Percentiles rank a stretch among this genome's conserved stretches.
Evolutionary conservation across 2,797 vertebrate species (phyloP).

Genomic region (Atherinosoma microstoma): DNA sequence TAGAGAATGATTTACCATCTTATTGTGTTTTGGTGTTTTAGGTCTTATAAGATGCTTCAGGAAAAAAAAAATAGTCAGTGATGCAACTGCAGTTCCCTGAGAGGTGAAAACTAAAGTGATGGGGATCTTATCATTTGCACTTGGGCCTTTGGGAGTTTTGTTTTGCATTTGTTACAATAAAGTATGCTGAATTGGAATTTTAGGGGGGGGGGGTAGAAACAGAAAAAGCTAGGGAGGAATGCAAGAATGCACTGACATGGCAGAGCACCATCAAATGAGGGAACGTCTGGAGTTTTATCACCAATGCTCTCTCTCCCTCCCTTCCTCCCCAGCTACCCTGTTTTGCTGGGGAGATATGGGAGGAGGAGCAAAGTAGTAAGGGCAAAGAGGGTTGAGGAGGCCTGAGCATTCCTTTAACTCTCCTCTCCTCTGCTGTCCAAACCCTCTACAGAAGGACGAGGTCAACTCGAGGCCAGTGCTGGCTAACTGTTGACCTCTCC

Average conservation of each 20-base stretch:
- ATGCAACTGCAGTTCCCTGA: not conserved
- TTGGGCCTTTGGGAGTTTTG: not conserved
- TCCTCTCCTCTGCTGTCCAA: constrained; percentile 80
- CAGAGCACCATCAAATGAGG: constrained; percentile 93
- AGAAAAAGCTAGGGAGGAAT: constrained; percentile 73
- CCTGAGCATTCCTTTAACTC: constrained; percentile 88
- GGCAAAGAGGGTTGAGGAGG: constrained; percentile 86
- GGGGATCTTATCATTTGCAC: not conserved
- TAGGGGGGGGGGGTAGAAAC: constrained; percentile 71
- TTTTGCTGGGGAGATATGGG: constrained; percentile 73
- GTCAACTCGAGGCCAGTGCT: constrained; percentile 89
- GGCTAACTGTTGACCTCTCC: constrained; percentile 88
- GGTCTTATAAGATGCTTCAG: constrained; percentile 17
- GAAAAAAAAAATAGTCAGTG: not conserved
- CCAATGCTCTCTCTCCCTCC: constrained; percentile 73
- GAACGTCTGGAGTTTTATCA: constrained; percentile 98
- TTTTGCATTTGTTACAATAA: constrained; percentile 45
- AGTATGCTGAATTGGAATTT: constrained; percentile 45
- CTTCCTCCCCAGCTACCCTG: constrained; percentile 60
- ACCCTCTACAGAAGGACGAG: constrained; percentile 85
- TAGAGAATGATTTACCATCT: constrained; percentile 19
- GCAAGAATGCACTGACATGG: constrained; percentile 92
- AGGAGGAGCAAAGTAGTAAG: constrained; percentile 84
- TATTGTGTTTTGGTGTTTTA: constrained; percentile 21
- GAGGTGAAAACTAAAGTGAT: not conserved